phyloP scores from a whole-genome alignment of 2,113 vertebrate species.

The Scopus umbretta region DNA sequence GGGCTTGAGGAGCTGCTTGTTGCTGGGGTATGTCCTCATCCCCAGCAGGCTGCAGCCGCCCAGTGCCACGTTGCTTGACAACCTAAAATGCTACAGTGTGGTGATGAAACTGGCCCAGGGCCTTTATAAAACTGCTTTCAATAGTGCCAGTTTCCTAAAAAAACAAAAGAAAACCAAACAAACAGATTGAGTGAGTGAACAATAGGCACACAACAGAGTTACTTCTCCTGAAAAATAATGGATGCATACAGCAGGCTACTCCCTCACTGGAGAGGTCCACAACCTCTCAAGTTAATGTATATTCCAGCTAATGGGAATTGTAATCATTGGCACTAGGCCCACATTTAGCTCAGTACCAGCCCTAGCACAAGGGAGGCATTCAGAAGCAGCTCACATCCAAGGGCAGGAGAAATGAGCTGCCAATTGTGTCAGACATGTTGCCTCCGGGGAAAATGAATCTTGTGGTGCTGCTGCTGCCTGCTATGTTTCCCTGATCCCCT shows the following conservation, averaged over 20 bases:
- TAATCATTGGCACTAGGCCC: slow-evolving; percentile 13
- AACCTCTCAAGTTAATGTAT: slow-evolving; percentile 26
- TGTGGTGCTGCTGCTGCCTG: not conserved
- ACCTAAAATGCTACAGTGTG: not conserved
- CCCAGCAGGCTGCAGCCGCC: not conserved
- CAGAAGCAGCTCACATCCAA: not conserved
- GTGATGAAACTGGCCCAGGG: not conserved
- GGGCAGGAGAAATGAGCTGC: slow-evolving; percentile 35
- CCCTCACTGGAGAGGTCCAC: not conserved
- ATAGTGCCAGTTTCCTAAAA: not conserved
- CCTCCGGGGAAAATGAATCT: not conserved
- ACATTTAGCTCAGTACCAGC: slow-evolving; percentile 12
- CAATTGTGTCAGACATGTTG: slow-evolving; percentile 5
- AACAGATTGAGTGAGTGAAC: not conserved
- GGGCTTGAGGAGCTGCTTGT: not conserved
- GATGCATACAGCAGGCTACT: not conserved
- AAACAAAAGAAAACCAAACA: not conserved
- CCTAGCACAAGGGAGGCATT: slow-evolving; percentile 43
- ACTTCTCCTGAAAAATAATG: slow-evolving; percentile 26
- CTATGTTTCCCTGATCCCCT: not conserved
- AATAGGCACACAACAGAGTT: not conserved
- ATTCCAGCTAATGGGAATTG: slow-evolving; percentile 42
- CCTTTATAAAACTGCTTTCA: not conserved
- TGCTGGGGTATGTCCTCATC: not conserved
- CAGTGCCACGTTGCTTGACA: not conserved